These are phyloP conservation scores for Lagria hirta DNA, from an alignment of 2,888 invertebrate genomes.

Conservation along the genomic window DNA sequence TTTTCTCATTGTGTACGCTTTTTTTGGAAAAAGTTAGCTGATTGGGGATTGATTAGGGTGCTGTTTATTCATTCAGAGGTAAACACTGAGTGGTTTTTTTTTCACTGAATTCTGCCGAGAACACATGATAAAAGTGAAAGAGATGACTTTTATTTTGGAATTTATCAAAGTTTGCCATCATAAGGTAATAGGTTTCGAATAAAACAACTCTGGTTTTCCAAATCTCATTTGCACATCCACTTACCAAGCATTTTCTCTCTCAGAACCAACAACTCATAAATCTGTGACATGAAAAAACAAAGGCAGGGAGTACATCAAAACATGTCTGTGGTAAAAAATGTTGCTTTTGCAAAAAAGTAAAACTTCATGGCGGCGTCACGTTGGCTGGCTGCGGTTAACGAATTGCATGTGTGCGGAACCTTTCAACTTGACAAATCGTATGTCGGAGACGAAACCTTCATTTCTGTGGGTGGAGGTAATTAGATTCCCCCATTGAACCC, in stretches of 20 bases:
- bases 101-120: too few relatives aligned
- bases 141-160: constrained; percentile 1
- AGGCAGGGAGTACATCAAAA: constrained; percentile 51
- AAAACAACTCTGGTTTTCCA: constrained; percentile 40
- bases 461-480: constrained; percentile 49
- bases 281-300: constrained; percentile 51
- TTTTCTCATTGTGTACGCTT: not conserved
- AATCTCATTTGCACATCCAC: constrained; percentile 51
- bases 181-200: constrained; percentile 28
- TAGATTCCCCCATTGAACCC: constrained; percentile 41
- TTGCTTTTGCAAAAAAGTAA: constrained; percentile 49
- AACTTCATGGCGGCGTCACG: constrained; percentile 52
- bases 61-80: too few relatives aligned
- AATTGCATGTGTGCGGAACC: constrained; percentile 56
- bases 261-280: constrained; percentile 45
- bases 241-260: constrained; percentile 41
- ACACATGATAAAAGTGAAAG: too few relatives aligned
- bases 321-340: constrained; percentile 51
- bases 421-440: constrained; percentile 55
- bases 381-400: constrained; percentile 54
- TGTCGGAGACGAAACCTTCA: constrained; percentile 44
- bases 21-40: not conserved
- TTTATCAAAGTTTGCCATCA: too few relatives aligned
- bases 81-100: too few relatives aligned
- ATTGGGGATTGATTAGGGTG: too few relatives aligned